Evolutionary conservation across 1,140 invertebrate species (phyloP).

Genomic region (Zaprionus nigranus): DNA sequence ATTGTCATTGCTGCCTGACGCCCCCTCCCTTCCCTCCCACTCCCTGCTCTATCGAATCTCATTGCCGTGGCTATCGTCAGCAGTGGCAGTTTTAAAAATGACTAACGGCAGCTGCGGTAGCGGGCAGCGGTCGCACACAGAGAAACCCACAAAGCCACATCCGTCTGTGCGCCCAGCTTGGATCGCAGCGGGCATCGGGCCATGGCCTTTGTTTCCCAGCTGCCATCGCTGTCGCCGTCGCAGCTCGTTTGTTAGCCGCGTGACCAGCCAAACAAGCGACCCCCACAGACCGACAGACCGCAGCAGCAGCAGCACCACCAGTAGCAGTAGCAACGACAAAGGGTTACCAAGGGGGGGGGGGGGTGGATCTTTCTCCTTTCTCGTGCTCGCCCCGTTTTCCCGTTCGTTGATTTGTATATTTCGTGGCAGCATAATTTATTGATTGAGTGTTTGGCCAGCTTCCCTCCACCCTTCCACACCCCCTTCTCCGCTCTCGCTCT

Average conservation of each 20-base stretch:
- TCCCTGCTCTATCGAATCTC: constrained; percentile 16
- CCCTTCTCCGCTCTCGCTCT: background rate
- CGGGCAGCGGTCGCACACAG: constrained; percentile 40
- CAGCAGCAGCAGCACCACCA: constrained; percentile 1
- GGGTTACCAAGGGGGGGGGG: background rate
- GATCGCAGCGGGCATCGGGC: constrained; percentile 26
- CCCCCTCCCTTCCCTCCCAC: background rate
- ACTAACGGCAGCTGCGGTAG: constrained; percentile 70
- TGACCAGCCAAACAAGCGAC: constrained; percentile 73
- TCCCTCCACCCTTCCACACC: background rate
- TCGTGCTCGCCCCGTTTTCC: constrained; percentile 40
- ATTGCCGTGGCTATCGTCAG: constrained; percentile 32
- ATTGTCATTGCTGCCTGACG: constrained; percentile 56
- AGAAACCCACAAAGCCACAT: constrained; percentile 79
- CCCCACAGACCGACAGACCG: constrained; percentile 24
- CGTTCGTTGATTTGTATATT: constrained; percentile 78
- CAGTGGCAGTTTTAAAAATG: constrained; percentile 64
- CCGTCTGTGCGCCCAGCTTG: constrained; percentile 67
- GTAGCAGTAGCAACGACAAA: background rate
- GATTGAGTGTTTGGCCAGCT: constrained; percentile 76
- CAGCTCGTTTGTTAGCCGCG: constrained; percentile 56
- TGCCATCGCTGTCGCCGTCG: constrained; percentile 30
- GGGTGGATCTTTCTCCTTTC: background rate
- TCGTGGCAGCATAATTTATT: constrained; percentile 81
- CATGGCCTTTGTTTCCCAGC: constrained; percentile 68